Conservation (phyloP, 53 echinoderm and acorn worm genomes). For the Arbacia lixula region DNA sequence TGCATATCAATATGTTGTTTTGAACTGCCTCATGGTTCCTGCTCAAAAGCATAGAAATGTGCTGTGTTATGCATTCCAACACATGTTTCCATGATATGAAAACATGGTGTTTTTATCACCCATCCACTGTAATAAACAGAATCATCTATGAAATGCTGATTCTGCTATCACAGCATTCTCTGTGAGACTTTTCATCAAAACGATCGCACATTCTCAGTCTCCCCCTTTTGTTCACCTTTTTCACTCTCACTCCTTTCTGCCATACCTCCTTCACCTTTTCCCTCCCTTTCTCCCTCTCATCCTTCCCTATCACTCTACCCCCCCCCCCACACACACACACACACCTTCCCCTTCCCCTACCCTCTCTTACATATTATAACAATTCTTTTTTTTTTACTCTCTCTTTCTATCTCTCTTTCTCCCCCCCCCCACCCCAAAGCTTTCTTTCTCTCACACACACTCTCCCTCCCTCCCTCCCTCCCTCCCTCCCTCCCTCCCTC, state of each 20-base stretch:
- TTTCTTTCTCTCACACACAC: not conserved
- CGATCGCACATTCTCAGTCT: too few species aligned
- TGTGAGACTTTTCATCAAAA: too few species aligned
- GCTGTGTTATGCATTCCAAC: too few species aligned
- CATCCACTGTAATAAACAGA: too few species aligned
- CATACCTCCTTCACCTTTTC: not conserved
- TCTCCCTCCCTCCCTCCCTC: not conserved
- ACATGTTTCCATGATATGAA: too few species aligned
- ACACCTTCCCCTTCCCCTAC: not conserved
- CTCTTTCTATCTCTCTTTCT: not conserved
- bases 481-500: not conserved
- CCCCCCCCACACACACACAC: not conserved
- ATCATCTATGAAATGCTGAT: too few species aligned
- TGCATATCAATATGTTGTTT: too few species aligned
- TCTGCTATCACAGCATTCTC: too few species aligned
- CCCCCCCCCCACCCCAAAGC: not conserved
- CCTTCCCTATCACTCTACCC: not conserved
- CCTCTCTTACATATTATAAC: not conserved
- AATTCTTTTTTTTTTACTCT: not conserved
- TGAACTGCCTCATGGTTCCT: too few species aligned
- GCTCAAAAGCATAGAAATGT: too few species aligned
- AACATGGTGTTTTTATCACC: too few species aligned
- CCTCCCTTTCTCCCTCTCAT: not conserved
- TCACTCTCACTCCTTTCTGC: not conserved
- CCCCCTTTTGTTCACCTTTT: too few species aligned